Evolutionary conservation across 2,113 vertebrate genomes (phyloP).

Genomic region (Dasypus novemcinctus): DNA sequence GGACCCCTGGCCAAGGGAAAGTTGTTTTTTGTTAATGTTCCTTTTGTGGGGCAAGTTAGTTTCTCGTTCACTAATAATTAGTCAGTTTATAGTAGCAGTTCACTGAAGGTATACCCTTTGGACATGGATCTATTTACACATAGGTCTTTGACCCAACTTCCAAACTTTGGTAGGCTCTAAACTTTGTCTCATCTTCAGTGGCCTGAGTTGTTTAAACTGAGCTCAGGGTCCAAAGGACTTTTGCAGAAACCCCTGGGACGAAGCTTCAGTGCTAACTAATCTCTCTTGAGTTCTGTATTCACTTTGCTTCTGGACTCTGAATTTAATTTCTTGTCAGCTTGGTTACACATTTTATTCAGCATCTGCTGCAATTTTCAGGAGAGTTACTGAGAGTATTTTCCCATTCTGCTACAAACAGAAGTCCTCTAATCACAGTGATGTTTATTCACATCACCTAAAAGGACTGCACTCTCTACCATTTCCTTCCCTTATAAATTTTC

Average conservation of each 20-base stretch:
- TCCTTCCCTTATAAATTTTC: neutral
- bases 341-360: neutral
- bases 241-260: neutral
- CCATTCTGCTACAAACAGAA: neutral
- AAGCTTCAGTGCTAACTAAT: neutral
- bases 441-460: neutral
- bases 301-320: neutral
- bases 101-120: neutral
- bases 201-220: neutral
- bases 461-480: neutral
- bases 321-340: neutral
- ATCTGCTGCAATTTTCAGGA: neutral
- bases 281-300: neutral
- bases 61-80: neutral
- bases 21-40: neutral
- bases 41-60: neutral
- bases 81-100: too few relatives aligned
- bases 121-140: neutral
- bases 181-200: neutral
- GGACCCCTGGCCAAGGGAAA: neutral
- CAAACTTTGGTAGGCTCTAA: neutral
- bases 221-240: neutral
- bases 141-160: neutral
- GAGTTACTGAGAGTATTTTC: neutral
- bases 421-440: neutral